Base-by-base conservation (phyloP, 2,113 vertebrate genomes). In the Petroica traversi region DNA sequence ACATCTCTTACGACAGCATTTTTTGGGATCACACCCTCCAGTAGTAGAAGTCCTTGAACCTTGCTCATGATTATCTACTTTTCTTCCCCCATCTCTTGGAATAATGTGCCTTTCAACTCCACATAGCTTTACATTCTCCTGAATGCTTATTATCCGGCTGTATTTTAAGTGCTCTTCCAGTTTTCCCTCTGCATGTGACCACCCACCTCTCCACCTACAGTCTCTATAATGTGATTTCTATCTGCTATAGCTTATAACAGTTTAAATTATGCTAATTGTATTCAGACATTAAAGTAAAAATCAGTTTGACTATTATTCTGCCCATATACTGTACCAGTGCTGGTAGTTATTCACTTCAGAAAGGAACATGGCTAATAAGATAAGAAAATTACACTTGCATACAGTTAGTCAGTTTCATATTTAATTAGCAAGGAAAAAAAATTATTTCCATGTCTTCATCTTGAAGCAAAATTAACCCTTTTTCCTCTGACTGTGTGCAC, bases 201-300 rank as follows among this genome's bases (percentile, higher is more conserved):
- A 97, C 98, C 97, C 97, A 98, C 97, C 95, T 97, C 88, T 95
- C 97, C 97, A 98, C 97, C 97, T 98, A 98, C 98, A 96, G 73
- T 95, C 96, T 97, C 97, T 96, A 95, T 98, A 98, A 97, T 97
- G 97, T 96, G 89, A 95, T 97, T 97, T 98, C 93, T 98, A 97
- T 97, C 96, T 97, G 76, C 94, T 97, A 91, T 93, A 95, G 88
- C 88, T 97, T 97, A 97, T 98, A 98, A 98, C 96, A 95, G 90
- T 85, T 96, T 97, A 93, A 98, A 98, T 98, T 97, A 98, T 98
- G 97, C 77, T 98, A 98, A 98, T 98, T 97, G 95, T 97, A 98
- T 98, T 97, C 97, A 95, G 72, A 96, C 93, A 93, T 97, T 97
- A 91, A 97, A 98, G 95, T 97, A 97, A 98, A 97, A 98, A 97